Percentiles rank a stretch among this genome's conserved stretches.
Evolutionary conservation across 2,888 invertebrate species (phyloP).

Genomic region (Lysandra coridon): DNA sequence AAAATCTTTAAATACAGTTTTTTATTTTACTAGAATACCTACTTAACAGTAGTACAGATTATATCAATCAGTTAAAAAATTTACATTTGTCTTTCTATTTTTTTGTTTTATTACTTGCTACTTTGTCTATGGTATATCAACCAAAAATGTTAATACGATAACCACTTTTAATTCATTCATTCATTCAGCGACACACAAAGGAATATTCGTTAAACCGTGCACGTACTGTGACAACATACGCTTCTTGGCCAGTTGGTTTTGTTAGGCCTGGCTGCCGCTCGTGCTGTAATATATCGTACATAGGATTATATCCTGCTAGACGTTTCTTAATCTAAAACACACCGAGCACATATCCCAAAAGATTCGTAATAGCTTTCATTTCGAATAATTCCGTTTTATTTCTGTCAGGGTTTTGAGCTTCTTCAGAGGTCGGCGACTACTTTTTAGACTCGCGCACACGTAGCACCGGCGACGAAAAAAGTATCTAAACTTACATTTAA

Average conservation of each 20-base stretch:
- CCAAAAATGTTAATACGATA: background rate
- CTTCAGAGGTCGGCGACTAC: too few relatives aligned
- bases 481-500: too few relatives aligned
- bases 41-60: too few relatives aligned
- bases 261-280: conserved; percentile 63
- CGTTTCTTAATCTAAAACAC: conserved; percentile 6
- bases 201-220: conserved; percentile 56
- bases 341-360: background rate
- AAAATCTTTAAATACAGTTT: too few relatives aligned
- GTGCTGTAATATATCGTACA: conserved; percentile 59
- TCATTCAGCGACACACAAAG: conserved; percentile 45
- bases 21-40: too few relatives aligned
- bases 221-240: conserved; percentile 75
- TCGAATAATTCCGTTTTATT: background rate
- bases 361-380: background rate
- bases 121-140: too few relatives aligned
- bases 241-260: conserved; percentile 66
- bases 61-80: too few relatives aligned
- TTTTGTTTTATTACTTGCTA: too few relatives aligned
- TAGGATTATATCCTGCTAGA: background rate
- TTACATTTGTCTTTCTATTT: too few relatives aligned
- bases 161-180: conserved; percentile 33
- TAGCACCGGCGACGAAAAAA: too few relatives aligned
- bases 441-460: too few relatives aligned
- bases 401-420: background rate